Percentiles rank a stretch among this genome's conserved stretches.
Evolutionary conservation across 2,888 invertebrate species (phyloP).

Genomic region (Seira ritae): DNA sequence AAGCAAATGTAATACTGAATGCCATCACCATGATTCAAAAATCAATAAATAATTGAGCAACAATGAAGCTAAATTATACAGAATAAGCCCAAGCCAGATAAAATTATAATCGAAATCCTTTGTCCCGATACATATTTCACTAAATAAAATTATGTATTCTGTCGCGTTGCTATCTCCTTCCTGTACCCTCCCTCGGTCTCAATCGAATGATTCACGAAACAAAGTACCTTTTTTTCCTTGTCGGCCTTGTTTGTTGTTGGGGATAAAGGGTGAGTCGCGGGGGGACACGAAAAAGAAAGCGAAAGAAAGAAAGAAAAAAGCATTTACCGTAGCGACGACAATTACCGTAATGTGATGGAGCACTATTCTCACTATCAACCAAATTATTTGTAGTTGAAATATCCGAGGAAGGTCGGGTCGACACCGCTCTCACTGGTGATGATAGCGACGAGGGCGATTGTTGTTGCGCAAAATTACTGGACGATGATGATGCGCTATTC

Average conservation of each 20-base stretch:
- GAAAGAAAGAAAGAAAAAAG: conserved; percentile 32
- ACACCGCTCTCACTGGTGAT: conserved; percentile 48
- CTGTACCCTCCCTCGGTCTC: too few relatives aligned
- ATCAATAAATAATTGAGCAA: too few relatives aligned
- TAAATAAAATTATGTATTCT: too few relatives aligned
- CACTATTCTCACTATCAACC: conserved; percentile 37
- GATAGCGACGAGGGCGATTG: not conserved
- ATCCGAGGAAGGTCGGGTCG: conserved; percentile 44
- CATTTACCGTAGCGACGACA: conserved; percentile 58
- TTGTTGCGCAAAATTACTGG: not conserved
- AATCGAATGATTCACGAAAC: too few relatives aligned
- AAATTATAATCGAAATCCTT: too few relatives aligned
- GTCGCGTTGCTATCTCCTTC: too few relatives aligned
- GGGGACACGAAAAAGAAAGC: conserved; percentile 18
- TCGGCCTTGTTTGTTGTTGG: not conserved
- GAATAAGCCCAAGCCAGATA: too few relatives aligned
- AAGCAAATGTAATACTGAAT: too few relatives aligned
- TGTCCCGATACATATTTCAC: too few relatives aligned
- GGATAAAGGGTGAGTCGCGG: conserved; percentile 27
- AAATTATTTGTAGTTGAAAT: conserved; percentile 38
- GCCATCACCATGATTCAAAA: too few relatives aligned
- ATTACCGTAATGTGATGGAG: conserved; percentile 59
- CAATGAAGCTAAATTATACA: too few relatives aligned
- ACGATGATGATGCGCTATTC: conserved; percentile 16
- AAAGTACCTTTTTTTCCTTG: not conserved